phyloP scores from a whole-genome alignment of 23 tunicate genomes.

The Trididemnum clinides region DNA sequence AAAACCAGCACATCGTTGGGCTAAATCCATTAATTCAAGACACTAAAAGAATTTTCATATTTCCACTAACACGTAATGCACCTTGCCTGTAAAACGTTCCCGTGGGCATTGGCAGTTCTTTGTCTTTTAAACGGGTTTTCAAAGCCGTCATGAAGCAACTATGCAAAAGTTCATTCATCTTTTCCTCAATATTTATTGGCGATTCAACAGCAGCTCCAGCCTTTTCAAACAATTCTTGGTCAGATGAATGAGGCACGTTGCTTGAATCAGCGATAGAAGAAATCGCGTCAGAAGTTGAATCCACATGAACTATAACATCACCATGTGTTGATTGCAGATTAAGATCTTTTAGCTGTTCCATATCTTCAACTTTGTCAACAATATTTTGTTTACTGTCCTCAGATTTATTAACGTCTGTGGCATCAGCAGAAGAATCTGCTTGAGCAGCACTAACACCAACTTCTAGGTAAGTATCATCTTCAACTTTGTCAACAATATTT shows the following conservation, averaged over 20 bases:
- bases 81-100: slow-evolving; percentile 93
- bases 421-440: neutral
- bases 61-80: neutral
- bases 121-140: slow-evolving; percentile 74
- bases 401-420: neutral
- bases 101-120: slow-evolving; percentile 76
- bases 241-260: neutral
- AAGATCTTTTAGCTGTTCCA: too few relatives aligned
- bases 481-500: too few relatives aligned
- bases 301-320: neutral
- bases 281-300: neutral
- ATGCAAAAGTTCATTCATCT: slow-evolving; percentile 81
- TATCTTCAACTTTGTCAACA: too few relatives aligned
- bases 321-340: neutral
- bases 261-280: neutral
- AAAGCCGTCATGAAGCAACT: slow-evolving; percentile 75
- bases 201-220: neutral
- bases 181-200: neutral
- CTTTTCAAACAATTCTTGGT: neutral
- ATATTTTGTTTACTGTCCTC: too few relatives aligned
- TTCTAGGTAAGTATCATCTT: neutral
- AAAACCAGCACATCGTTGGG: too few relatives aligned
- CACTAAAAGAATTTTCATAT: too few relatives aligned
- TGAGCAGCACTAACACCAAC: neutral
- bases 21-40: too few relatives aligned